A percentile compares a stretch with the other conserved stretches of the same genome.
Conservation (phyloP, 2,888 invertebrate genomes). For the Aporophyla lueneburgensis region DNA sequence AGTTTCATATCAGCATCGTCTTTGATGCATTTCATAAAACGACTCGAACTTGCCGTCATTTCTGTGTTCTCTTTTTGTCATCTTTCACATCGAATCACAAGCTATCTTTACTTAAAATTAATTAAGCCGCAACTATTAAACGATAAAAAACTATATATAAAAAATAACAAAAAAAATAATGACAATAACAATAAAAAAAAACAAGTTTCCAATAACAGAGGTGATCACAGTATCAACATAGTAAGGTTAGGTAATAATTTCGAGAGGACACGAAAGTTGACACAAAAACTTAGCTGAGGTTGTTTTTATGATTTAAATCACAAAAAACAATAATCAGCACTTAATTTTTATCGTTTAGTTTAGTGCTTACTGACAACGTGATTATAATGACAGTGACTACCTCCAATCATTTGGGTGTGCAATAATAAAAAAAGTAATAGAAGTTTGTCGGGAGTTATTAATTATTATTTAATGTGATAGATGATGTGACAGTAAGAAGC, state of each 20-base stretch:
- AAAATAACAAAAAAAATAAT: background rate
- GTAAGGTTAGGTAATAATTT: constrained; percentile 1
- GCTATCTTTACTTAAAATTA: background rate
- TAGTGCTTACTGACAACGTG: background rate
- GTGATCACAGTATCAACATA: background rate
- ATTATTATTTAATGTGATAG: background rate
- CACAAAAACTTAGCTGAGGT: constrained; percentile 5
- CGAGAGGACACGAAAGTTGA: background rate
- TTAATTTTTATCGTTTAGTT: constrained; percentile 12
- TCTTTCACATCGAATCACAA: background rate
- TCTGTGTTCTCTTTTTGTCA: background rate
- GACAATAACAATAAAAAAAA: background rate
- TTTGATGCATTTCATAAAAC: background rate
- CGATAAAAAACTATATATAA: background rate
- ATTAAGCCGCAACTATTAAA: background rate
- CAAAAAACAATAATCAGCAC: constrained; percentile 27
- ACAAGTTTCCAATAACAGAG: constrained; percentile 2
- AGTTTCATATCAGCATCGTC: background rate
- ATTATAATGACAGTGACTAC: background rate
- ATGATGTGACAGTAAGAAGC: too few relatives aligned
- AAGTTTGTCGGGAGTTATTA: background rate
- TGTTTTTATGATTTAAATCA: constrained; percentile 14
- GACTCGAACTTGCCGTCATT: background rate
- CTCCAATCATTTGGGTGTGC: background rate
- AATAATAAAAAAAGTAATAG: too few relatives aligned